Evolutionary conservation across 2,888 invertebrate genomes (phyloP), one percentile per base, ranked within the genome.

Genomic region (Macrosiphum euphorbiae): DNA sequence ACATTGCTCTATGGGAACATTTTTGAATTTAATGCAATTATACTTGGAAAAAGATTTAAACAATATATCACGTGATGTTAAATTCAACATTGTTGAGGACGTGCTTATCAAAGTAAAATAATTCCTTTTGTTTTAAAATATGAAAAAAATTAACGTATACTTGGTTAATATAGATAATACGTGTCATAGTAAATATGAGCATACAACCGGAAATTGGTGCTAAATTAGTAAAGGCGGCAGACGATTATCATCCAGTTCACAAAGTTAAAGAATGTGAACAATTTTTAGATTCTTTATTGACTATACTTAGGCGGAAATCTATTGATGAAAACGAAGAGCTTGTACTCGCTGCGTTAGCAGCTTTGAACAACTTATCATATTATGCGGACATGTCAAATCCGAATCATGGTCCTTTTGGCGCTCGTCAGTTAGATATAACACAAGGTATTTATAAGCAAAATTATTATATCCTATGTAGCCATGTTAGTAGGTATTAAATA

Each of bases 151-250:
- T 35, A 35, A 35, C 3, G 20, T 35, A 78, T n/a, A 11, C 16
- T 67, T 28, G 44, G 7, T 35, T 52, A 92, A 95, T 95, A 58
- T 95, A 97, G 97, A 97, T 97, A 87, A 97, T 98, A 35, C 97
- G 98, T 11, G 97, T 98, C n/a, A 96, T 98, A 52, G 98, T 98
- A 7, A 98, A 98, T 95, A 96, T 98, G 95, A 97, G 98, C 94
- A 97, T 98, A 94, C 97, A 98, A 95, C 97, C 97, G 87, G 97
- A 97, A 88, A 98, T 98, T 8, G 98, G 98, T 0, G 96, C 97
- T 78, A 97, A 96, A 3, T 96, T 98, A 95, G 96, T 97, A 41
- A 95, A 95, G 84, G 92, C 94, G 20, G 94, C 92, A 8, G 92
- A 92, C 16, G 95, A 95, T 16, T 24, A 35, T 44, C 94, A 92